Base-by-base conservation (phyloP, 2,113 vertebrate species). In the Leiothrix lutea region DNA sequence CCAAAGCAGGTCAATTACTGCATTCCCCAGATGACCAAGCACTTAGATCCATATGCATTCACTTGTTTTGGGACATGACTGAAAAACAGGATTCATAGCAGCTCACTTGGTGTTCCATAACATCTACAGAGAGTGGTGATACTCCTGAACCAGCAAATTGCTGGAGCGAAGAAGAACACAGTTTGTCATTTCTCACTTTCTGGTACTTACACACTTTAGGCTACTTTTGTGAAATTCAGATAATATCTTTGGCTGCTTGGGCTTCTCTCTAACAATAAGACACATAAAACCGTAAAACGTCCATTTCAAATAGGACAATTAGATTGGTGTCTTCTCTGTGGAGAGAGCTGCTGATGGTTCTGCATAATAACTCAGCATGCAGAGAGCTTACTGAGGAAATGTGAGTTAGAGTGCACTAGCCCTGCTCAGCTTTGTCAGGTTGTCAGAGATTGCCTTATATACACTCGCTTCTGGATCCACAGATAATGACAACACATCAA, bases 391-490 rank as follows among this genome's bases (percentile, higher is more conserved):
- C 57, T 64, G 51, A 51, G 75, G 48, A 86, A 79, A 82, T 9
- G 9, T 0, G 0, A 83, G 36, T 74, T 48, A 47, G 44, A 56
- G 58, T 35, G 14, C 60, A 23, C 12, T 13, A 53, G 23, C 18
- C 22, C 48, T 48, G 19, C 48, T 57, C 60, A 72, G 25, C 14
- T 83, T 83, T 36, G 70, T 53, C 53, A 69, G 9, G 29, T 79
- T 88, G 57, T 28, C 81, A 90, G 44, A 35, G 65, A 67, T 7
- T 72, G 62, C 22, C 31, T 64, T 36, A 77, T 9, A 74, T 12
- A 38, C 11, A 16, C 7, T 61, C 0, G 0, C 23, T 82, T 82
- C 60, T 72, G 44, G 28, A 79, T 72, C 57, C 58, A 80, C 0
- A 5, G 53, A n/a, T 21, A 72, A 75, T 57, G 28, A 8, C 42